A percentile compares a stretch with the other conserved stretches of the same genome.
Conservation (phyloP, 1,140 invertebrate species). For the Philopotamus ludificatus region DNA sequence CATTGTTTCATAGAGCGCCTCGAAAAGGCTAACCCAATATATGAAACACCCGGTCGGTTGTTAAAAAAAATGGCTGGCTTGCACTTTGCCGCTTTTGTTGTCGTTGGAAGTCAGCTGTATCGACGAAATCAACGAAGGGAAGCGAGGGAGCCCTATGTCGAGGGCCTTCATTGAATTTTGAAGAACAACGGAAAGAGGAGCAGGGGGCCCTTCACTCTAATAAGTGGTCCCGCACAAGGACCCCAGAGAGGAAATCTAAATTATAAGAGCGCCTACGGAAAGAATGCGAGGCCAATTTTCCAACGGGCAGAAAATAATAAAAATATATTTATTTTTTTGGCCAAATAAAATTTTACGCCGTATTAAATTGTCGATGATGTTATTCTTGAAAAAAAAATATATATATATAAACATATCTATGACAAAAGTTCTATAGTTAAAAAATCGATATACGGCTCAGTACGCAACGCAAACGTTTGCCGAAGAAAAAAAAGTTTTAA, state of each 20-base stretch:
- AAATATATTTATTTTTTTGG: background rate
- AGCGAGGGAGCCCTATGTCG: background rate
- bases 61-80: background rate
- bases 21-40: background rate
- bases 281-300: background rate
- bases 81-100: slow-evolving; percentile 4
- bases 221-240: slow-evolving; percentile 1
- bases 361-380: background rate
- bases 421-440: no score
- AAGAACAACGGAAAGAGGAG: slow-evolving; percentile 17
- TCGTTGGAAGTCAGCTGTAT: slow-evolving; percentile 4
- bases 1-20: background rate
- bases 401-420: background rate
- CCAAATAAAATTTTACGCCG: background rate
- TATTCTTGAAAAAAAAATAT: background rate
- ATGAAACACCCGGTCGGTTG: background rate
- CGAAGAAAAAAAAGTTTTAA: no score
- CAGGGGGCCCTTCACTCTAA: background rate
- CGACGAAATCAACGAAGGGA: background rate
- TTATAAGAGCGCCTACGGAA: background rate
- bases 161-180: slow-evolving; percentile 16
- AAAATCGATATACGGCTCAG: no score
- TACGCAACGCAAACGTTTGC: no score
- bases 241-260: background rate
- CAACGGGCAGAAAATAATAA: background rate